phyloP scores from a whole-genome alignment of 1,140 invertebrate species.

The Drosophila baimaii region DNA sequence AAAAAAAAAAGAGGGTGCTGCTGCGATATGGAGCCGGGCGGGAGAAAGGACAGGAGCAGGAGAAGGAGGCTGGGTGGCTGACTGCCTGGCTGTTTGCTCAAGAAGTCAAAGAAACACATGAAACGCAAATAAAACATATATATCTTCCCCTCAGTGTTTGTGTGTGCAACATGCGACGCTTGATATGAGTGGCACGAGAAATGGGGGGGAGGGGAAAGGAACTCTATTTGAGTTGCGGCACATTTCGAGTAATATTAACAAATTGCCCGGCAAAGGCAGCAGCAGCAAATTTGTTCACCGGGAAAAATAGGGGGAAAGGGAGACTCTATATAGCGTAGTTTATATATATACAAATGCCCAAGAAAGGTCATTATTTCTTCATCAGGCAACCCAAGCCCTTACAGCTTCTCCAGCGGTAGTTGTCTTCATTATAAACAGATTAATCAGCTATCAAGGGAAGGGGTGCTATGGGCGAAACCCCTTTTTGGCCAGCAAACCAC shows the following conservation, averaged over 20 bases:
- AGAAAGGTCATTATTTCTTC: constrained; percentile 16
- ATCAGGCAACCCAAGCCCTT: background rate
- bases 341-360: constrained; percentile 6
- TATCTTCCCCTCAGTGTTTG: background rate
- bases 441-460: constrained; percentile 15
- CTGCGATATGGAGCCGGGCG: background rate
- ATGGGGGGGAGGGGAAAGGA: background rate
- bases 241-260: constrained; percentile 59
- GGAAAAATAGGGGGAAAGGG: background rate
- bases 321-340: background rate
- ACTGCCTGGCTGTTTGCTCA: constrained; percentile 38
- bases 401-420: constrained; percentile 1
- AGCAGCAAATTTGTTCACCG: constrained; percentile 48
- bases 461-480: constrained; percentile 10
- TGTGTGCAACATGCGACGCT: constrained; percentile 42
- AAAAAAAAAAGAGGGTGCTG: constrained; percentile 19
- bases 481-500: constrained; percentile 7
- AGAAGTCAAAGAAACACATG: constrained; percentile 60
- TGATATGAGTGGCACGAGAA: constrained; percentile 31
- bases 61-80: background rate
- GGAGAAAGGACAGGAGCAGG: background rate
- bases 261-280: constrained; percentile 48
- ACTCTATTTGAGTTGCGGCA: constrained; percentile 36
- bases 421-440: constrained; percentile 46
- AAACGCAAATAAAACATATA: constrained; percentile 56